Evolutionary conservation across 1,140 invertebrate genomes (phyloP), one percentile per base, ranked within the genome.

Genomic region (Diabrotica undecimpunctata): DNA sequence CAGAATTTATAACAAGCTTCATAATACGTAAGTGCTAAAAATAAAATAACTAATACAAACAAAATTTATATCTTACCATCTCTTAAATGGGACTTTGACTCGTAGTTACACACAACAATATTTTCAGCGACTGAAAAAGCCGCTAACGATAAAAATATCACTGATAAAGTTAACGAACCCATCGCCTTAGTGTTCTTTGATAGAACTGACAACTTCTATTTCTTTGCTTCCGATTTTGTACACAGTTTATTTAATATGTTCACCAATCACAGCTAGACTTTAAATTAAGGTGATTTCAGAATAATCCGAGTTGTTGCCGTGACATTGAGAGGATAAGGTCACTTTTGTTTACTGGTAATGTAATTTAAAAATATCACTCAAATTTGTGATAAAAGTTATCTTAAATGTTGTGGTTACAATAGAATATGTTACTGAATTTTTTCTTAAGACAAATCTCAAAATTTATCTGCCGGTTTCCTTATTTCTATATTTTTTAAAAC

Each of bases 91-190:
- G 86, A 86, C 75, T 80, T 84, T 76, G 85, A 86, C 73, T 88
- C 85, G 70, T 88, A 90, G 74, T 88, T 89, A 75, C 88, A 90
- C 66, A 89, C 81, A 77, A 86, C 81, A 77, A 86, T 85, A 61
- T 75, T 76, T 62, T 62, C 61, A 25, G 68, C 68, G 13, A 61
- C 60, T 12, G 62, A 51, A 46, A 38, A 41, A 12, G 65, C 51
- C 35, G 55, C 60, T 38, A 55, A 36, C 25, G 51, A 54, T 5
- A 66, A 58, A 62, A 67, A 51, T 46, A 60, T 12, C 50, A 64
- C 54, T 11, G 55, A 36, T 46, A 58, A n/a, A 14, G 7, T 37
- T 35, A 57, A 46, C 7, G 12, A 35, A 7, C 39, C 55, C 62
- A 57, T 64, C 8, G 9, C 39, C 54, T 36, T 8, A 14, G 5